phyloP scores from a whole-genome alignment of 2,888 invertebrate genomes.

The Lathronympha strigana region DNA sequence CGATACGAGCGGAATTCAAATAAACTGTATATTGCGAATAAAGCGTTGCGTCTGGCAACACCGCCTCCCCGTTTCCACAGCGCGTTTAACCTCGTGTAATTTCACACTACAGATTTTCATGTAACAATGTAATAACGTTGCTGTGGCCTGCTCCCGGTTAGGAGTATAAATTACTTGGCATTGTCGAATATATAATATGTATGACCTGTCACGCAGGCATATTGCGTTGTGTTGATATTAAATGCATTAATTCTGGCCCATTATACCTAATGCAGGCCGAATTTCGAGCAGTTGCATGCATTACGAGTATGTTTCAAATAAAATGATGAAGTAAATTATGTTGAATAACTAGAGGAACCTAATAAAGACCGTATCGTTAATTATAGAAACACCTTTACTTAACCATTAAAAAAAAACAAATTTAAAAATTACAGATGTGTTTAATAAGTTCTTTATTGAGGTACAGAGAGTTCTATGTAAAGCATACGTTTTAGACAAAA shows the following conservation, averaged over 20 bases:
- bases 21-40: constrained; percentile 28
- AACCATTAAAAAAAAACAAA: too few relatives aligned
- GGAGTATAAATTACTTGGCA: constrained; percentile 33
- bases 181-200: constrained; percentile 32
- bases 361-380: too few relatives aligned
- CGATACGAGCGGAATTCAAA: constrained; percentile 8
- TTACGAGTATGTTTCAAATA: too few relatives aligned
- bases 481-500: too few relatives aligned
- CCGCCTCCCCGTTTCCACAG: constrained; percentile 49
- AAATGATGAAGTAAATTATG: too few relatives aligned
- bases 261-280: neutral
- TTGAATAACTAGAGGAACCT: too few relatives aligned
- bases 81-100: constrained; percentile 65
- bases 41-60: constrained; percentile 26
- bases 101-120: constrained; percentile 61
- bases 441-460: too few relatives aligned
- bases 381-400: too few relatives aligned
- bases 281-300: too few relatives aligned
- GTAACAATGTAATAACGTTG: constrained; percentile 37
- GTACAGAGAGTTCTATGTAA: too few relatives aligned
- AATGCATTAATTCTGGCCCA: constrained; percentile 3
- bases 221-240: constrained; percentile 13
- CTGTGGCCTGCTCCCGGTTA: constrained; percentile 26
- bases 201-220: constrained; percentile 8
- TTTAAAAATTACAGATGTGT: too few relatives aligned